These are phyloP conservation scores for Phataginus tricuspis DNA, from an alignment of 2,797 vertebrate species.

Conservation along the genomic window DNA sequence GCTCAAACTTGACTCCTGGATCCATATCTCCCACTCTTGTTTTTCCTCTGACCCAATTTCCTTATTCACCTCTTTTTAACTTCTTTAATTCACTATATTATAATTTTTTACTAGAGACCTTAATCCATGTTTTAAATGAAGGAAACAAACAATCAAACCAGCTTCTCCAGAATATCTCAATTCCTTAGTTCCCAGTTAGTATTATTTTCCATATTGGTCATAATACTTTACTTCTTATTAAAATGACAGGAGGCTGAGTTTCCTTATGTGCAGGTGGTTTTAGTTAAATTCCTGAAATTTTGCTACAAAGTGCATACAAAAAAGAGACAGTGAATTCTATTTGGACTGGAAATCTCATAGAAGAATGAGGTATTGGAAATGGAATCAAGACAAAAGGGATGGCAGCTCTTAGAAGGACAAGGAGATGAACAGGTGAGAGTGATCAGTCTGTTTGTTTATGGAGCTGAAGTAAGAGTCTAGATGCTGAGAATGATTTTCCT, in stretches of 20 bases:
- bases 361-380: not conserved
- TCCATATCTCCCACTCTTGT: not conserved
- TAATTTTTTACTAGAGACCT: not conserved
- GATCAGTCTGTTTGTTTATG: not conserved
- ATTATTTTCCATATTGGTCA: not conserved
- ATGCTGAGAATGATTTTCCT: not conserved
- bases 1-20: not conserved
- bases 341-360: not conserved
- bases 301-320: not conserved
- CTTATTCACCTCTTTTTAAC: not conserved
- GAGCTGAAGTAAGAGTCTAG: not conserved
- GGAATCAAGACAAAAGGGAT: not conserved
- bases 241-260: not conserved
- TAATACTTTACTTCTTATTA: not conserved
- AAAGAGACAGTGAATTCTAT: not conserved
- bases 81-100: not conserved
- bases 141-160: not conserved
- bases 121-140: not conserved
- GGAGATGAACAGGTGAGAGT: not conserved
- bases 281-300: not conserved
- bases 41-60: not conserved
- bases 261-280: not conserved
- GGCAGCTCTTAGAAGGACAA: not conserved
- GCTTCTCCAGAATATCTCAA: not conserved
- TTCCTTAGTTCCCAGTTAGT: not conserved